Percentiles rank a stretch among this genome's conserved stretches.
phyloP scores from a whole-genome alignment of 2,888 invertebrate genomes.

The Heliconius ismenius region DNA sequence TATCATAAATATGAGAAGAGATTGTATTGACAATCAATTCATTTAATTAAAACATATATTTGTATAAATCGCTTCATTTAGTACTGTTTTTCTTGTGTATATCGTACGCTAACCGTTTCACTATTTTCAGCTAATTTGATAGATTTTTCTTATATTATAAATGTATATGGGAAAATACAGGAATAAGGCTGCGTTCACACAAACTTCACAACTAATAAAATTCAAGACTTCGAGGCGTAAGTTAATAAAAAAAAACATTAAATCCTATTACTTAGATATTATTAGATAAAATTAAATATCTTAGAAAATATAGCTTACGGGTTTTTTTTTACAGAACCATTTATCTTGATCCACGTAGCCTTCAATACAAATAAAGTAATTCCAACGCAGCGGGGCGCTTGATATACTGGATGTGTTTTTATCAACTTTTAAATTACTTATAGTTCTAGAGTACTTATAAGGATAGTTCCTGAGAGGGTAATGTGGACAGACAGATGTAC shows the following conservation, averaged over 20 bases:
- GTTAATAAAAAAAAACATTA: not conserved
- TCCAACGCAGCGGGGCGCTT: slow-evolving; percentile 22
- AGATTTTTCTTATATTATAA: not conserved
- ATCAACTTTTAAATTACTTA: slow-evolving; percentile 22
- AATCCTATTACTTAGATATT: slow-evolving; percentile 10
- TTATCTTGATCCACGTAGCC: slow-evolving; percentile 26
- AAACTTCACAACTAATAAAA: not conserved
- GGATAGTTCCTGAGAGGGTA: slow-evolving; percentile 12
- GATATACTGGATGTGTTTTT: slow-evolving; percentile 23
- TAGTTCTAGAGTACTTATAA: slow-evolving; percentile 18
- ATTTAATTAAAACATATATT: not conserved
- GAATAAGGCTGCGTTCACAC: not conserved
- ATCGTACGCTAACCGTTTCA: too few relatives aligned
- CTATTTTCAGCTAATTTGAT: too few relatives aligned
- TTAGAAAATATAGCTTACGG: slow-evolving; percentile 11
- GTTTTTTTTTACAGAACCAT: slow-evolving; percentile 14
- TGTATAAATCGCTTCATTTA: not conserved
- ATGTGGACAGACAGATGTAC: slow-evolving; percentile 20
- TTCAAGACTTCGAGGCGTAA: not conserved
- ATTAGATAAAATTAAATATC: slow-evolving; percentile 21
- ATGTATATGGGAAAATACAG: not conserved
- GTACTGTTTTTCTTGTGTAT: too few relatives aligned
- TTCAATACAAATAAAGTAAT: slow-evolving; percentile 25
- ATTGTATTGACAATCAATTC: too few relatives aligned
- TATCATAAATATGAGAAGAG: too few relatives aligned